Conservation (phyloP, 1,140 invertebrate genomes). For the Drosophila kepulauana region DNA sequence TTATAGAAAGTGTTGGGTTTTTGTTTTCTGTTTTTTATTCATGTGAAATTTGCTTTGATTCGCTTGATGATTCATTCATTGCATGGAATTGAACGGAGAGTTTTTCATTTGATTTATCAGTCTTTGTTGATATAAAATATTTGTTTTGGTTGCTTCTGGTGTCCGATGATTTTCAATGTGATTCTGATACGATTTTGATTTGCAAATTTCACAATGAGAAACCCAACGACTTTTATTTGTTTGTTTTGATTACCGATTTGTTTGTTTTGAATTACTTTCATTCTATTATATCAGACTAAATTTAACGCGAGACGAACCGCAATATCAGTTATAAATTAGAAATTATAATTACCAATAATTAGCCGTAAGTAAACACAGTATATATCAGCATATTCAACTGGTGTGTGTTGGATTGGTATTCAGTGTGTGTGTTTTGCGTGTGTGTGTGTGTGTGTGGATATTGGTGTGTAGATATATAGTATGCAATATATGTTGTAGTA, state of each 20-base stretch:
- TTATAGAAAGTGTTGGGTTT: constrained; percentile 57
- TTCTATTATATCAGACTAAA: constrained; percentile 36
- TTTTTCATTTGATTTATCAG: constrained; percentile 47
- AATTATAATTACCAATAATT: constrained; percentile 45
- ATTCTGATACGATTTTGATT: constrained; percentile 29
- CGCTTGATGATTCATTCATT: constrained; percentile 34
- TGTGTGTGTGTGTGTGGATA: constrained; percentile 31
- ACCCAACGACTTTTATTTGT: constrained; percentile 56
- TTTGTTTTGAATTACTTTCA: constrained; percentile 37
- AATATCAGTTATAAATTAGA: constrained; percentile 56
- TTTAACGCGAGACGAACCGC: constrained; percentile 59
- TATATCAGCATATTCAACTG: constrained; percentile 37
- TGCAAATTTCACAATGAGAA: constrained; percentile 45
- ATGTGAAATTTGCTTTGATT: constrained; percentile 46
- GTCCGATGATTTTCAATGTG: constrained; percentile 3
- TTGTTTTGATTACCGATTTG: constrained; percentile 51
- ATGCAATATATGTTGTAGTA: neutral
- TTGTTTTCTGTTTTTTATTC: neutral
- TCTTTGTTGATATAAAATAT: constrained; percentile 67
- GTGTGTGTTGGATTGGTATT: constrained; percentile 22
- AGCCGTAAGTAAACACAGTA: constrained; percentile 50
- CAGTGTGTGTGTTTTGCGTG: constrained; percentile 17
- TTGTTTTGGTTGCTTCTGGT: constrained; percentile 43
- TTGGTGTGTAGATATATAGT: constrained; percentile 15
- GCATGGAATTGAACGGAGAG: constrained; percentile 53